Evolutionary conservation across 2,797 vertebrate species (phyloP).

Genomic region (Acridotheres tristis): DNA sequence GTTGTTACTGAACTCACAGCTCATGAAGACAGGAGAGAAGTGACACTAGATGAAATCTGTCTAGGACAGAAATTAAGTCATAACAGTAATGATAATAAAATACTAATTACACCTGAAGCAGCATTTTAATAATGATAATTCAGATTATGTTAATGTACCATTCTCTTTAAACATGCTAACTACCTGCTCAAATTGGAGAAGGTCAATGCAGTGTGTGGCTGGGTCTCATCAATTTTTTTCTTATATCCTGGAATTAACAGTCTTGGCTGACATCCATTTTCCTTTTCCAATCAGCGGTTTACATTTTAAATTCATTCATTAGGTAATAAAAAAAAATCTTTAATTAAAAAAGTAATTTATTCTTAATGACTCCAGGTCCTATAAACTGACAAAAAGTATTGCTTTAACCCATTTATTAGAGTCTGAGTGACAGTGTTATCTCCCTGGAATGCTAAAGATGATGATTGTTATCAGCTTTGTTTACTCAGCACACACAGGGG

Average conservation of each 20-base stretch:
- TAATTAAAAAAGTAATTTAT: conserved; percentile 68
- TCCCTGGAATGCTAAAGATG: not conserved
- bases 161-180: conserved; percentile 51
- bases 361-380: not conserved
- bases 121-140: conserved; percentile 66
- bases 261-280: conserved; percentile 31
- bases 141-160: conserved; percentile 52
- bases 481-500: not conserved
- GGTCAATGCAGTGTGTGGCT: not conserved
- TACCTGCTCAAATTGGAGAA: conserved; percentile 32
- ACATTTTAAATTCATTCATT: conserved; percentile 52
- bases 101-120: conserved; percentile 47
- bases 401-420: conserved; percentile 16
- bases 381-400: conserved; percentile 2
- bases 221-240: conserved; percentile 26
- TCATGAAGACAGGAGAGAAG: not conserved
- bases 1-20: not conserved
- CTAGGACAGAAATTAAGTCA: conserved; percentile 13
- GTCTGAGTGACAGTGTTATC: not conserved
- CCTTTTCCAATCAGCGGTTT: conserved; percentile 51
- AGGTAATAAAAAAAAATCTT: conserved; percentile 51
- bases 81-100: conserved; percentile 49
- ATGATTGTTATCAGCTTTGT: not conserved
- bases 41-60: not conserved
- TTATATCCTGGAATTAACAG: not conserved